Base-by-base conservation (phyloP, 2,113 vertebrate species). In the Dipodomys spectabilis region DNA sequence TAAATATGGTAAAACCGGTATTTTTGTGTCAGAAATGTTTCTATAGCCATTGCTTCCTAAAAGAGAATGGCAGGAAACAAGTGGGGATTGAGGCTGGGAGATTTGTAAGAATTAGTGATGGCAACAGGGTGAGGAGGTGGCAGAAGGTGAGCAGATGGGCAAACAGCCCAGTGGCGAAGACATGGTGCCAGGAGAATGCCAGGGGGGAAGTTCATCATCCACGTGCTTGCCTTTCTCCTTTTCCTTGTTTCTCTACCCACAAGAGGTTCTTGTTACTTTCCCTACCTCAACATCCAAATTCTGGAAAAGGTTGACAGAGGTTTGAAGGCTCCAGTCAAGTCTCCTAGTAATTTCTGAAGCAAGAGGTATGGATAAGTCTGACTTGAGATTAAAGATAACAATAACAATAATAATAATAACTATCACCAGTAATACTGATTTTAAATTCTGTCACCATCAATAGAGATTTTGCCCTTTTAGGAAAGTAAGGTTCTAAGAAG, bases 151-250 rank as follows among this genome's bases (percentile, higher is more conserved):
- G 1, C 8, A 8, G 23, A 35, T 1, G 18, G 16, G 15, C 4
- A 1, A 13, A 62, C 7, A 62, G 77, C 15, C 9, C 16, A 4
- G n/a, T 23, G 25, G 44, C 8, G 49, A 49, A 49, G 49, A 49
- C 9, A 2, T 49, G 49, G 49, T 49, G 49, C 49, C 49, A 49
- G 12, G 18, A 30, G 20, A 57, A 15, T 6, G 25, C 28, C 0
- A 32, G 30, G 0, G 15, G 49, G 2, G 44, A 45, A 13, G 5
- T 8, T 25, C 62, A 2, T 5, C 11, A 6, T 32, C 4, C 12
- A 6, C 28, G 39, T 87, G 19, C 57, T 22, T 9, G 53, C 13
- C 25, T 68, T 19, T 23, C 20, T 39, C 39, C 4, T 18, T 0
- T 86, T 62, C 73, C 28, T 75, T 32, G 5, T 1, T 39, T 39